A percentile compares a stretch with the other conserved stretches of the same genome.
phyloP scores from a whole-genome alignment of 2,797 vertebrate species.

The Eupleurogrammus muticus region DNA sequence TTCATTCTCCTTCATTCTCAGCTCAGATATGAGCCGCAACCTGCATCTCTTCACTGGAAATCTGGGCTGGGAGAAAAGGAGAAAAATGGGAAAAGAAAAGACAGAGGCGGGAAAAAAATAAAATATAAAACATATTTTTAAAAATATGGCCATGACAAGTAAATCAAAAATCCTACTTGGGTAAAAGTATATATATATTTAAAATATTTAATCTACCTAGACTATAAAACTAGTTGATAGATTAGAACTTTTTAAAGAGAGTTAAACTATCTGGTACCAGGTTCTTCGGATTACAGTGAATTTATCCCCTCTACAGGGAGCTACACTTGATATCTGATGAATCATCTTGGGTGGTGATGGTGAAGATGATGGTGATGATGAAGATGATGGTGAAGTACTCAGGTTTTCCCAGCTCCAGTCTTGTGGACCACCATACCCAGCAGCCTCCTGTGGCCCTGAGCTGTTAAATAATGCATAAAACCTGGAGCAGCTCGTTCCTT shows the following conservation, averaged over 20 bases:
- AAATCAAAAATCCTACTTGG: too few relatives aligned
- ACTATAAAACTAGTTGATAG: too few relatives aligned
- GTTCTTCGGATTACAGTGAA: too few relatives aligned
- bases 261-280: too few relatives aligned
- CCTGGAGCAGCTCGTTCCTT: slow-evolving; percentile 51
- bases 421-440: slow-evolving; percentile 50
- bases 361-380: slow-evolving; percentile 1
- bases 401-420: slow-evolving; percentile 46
- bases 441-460: slow-evolving; percentile 54
- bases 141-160: too few relatives aligned
- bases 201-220: too few relatives aligned
- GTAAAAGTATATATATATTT: too few relatives aligned
- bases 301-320: too few relatives aligned
- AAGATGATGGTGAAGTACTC: slow-evolving; percentile 13
- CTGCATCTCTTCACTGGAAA: not conserved
- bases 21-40: not conserved
- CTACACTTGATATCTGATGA: too few relatives aligned
- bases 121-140: slow-evolving; percentile 1
- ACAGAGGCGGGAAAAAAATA: not conserved
- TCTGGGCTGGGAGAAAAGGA: not conserved
- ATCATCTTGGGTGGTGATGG: slow-evolving; percentile 8
- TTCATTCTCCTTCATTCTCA: slow-evolving; percentile 16
- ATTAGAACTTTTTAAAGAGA: too few relatives aligned
- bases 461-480: slow-evolving; percentile 72
- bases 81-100: not conserved